Evolutionary conservation across 2,888 invertebrate genomes (phyloP).

Genomic region (Ramazzottius varieornatus): DNA sequence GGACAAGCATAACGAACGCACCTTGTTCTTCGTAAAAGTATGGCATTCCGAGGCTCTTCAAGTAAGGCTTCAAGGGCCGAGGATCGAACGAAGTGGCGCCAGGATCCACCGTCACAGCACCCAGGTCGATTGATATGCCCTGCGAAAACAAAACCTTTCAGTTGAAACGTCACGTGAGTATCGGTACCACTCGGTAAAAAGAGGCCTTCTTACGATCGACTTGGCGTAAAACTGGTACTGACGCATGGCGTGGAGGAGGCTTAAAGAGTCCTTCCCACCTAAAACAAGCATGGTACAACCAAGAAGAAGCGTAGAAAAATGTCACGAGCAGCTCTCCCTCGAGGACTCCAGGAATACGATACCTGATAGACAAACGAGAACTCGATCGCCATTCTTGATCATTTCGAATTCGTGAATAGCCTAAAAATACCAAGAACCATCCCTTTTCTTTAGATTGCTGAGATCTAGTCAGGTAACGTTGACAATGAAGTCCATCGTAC

Average conservation of each 20-base stretch:
- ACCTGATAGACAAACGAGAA: conserved; percentile 49
- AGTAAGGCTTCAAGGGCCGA: conserved; percentile 41
- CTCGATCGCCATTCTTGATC: conserved; percentile 52
- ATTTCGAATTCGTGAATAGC: conserved; percentile 55
- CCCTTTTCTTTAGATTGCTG: too few relatives aligned
- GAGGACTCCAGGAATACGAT: too few relatives aligned
- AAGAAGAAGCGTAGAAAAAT: not conserved
- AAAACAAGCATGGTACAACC: not conserved
- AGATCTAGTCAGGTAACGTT: too few relatives aligned
- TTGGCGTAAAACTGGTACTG: conserved; percentile 50
- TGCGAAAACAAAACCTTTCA: conserved; percentile 27
- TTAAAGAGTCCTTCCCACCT: conserved; percentile 55
- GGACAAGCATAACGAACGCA: conserved; percentile 17
- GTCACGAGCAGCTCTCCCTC: not conserved
- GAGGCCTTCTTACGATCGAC: conserved; percentile 7
- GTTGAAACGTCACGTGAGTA: conserved; percentile 4
- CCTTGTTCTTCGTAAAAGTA: conserved; percentile 46
- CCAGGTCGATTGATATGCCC: conserved; percentile 41
- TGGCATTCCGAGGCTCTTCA: conserved; percentile 41
- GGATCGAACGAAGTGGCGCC: conserved; percentile 34
- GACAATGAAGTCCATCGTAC: too few relatives aligned
- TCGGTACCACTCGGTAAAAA: too few relatives aligned
- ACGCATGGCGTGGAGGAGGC: conserved; percentile 49
- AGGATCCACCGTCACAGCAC: conserved; percentile 48
- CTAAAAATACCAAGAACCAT: conserved; percentile 25